A percentile compares a stretch with the other conserved stretches of the same genome.
Conservation (phyloP, 2,797 vertebrate species). For the Chiloscyllium punctatum region DNA sequence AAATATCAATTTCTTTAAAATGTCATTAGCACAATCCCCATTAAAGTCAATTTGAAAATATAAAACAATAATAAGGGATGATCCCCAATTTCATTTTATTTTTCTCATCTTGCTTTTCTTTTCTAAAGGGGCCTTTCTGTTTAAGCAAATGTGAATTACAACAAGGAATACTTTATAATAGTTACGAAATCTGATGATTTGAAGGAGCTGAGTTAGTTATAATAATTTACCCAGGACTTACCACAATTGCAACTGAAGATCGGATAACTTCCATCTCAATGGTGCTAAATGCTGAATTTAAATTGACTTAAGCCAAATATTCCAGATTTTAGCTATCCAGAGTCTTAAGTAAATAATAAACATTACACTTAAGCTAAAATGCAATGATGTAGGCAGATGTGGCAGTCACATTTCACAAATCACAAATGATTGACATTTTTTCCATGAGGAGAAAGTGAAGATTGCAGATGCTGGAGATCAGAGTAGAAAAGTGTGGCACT, state of each 20-base stretch:
- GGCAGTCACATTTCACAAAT: not conserved
- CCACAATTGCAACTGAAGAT: not conserved
- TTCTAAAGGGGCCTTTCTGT: not conserved
- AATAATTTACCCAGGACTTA: conserved; percentile 16
- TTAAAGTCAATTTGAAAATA: conserved; percentile 6
- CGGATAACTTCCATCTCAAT: not conserved
- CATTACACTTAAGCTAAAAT: not conserved
- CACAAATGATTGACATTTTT: not conserved
- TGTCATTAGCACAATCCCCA: not conserved
- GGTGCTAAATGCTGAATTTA: not conserved
- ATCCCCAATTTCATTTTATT: conserved; percentile 16
- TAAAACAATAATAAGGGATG: not conserved
- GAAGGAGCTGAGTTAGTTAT: not conserved
- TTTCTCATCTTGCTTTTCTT: not conserved
- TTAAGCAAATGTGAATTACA: not conserved
- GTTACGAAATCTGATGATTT: not conserved
- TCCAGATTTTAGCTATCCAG: not conserved
- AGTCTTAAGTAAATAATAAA: not conserved
- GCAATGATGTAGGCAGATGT: not conserved
- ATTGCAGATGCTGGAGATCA: no score
- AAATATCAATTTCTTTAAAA: not conserved
- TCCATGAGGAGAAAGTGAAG: no score
- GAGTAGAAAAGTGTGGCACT: no score
- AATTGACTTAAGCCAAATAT: conserved; percentile 7
- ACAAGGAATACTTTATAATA: not conserved